Evolutionary conservation across 1,140 invertebrate species (phyloP).

Genomic region (Harlomillsia oculata): DNA sequence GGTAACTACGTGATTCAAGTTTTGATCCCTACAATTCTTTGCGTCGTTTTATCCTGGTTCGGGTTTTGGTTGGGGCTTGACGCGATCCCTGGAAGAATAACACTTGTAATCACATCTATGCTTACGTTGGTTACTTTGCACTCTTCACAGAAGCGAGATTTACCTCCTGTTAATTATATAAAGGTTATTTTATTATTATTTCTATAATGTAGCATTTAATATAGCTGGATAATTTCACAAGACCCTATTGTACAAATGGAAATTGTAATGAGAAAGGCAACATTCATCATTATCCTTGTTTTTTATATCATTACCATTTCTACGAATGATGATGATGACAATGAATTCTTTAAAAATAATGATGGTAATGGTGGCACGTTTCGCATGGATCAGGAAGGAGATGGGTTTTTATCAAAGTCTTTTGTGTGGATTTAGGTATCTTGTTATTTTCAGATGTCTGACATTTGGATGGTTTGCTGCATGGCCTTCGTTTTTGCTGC

Average conservation of each 20-base stretch:
- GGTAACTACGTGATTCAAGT: conserved; percentile 78
- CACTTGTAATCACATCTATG: conserved; percentile 16
- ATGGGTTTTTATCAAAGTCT: too few relatives aligned
- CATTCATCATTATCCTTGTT: too few relatives aligned
- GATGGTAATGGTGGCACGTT: too few relatives aligned
- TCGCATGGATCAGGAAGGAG: too few relatives aligned
- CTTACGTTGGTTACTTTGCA: conserved; percentile 21
- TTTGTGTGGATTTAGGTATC: too few relatives aligned
- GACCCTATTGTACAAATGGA: too few relatives aligned
- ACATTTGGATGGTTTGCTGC: conserved; percentile 78
- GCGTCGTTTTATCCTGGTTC: conserved; percentile 80
- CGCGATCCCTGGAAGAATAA: conserved; percentile 52
- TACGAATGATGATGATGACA: too few relatives aligned
- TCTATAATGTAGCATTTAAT: not conserved
- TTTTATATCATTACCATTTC: too few relatives aligned
- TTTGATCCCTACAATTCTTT: conserved; percentile 71
- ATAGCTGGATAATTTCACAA: not conserved
- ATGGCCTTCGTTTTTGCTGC: conserved; percentile 77
- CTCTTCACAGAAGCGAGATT: not conserved
- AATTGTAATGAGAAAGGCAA: too few relatives aligned
- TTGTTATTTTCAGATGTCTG: conserved; percentile 59
- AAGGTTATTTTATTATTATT: conserved; percentile 5
- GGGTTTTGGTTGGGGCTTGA: conserved; percentile 77
- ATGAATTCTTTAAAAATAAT: too few relatives aligned
- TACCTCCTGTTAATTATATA: conserved; percentile 20